phyloP scores from a whole-genome alignment of 1,140 invertebrate species.

The Chrysopa pallens region DNA sequence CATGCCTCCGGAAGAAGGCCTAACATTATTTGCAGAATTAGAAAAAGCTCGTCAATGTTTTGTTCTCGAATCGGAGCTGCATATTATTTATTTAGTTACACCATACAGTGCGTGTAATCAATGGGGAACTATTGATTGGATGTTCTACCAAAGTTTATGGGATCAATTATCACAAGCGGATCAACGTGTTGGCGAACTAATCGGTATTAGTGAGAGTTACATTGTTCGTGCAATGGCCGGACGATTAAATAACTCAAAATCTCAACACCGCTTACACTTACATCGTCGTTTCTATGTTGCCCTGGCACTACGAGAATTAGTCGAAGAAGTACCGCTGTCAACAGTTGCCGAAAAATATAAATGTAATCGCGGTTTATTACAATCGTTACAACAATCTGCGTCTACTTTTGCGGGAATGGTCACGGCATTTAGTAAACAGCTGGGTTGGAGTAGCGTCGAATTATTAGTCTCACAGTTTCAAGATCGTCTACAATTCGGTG shows the following conservation, averaged over 20 bases:
- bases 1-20: constrained; percentile 78
- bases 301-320: constrained; percentile 78
- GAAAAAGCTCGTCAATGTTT: constrained; percentile 77
- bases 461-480: constrained; percentile 84
- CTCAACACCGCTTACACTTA: constrained; percentile 17
- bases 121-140: constrained; percentile 73
- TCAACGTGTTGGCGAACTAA: constrained; percentile 72
- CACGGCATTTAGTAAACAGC: constrained; percentile 37
- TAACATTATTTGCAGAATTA: constrained; percentile 77
- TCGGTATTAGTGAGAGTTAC: constrained; percentile 82
- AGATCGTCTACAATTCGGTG: constrained; percentile 83
- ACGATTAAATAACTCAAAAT: constrained; percentile 10
- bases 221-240: constrained; percentile 63
- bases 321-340: constrained; percentile 73
- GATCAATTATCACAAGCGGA: constrained; percentile 59
- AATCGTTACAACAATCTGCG: constrained; percentile 86
- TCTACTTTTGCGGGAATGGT: constrained; percentile 81
- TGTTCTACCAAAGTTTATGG: constrained; percentile 70
- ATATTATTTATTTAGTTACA: constrained; percentile 86
- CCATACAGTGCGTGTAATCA: constrained; percentile 66
- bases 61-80: constrained; percentile 86
- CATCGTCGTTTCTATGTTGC: constrained; percentile 77
- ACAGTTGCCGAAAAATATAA: constrained; percentile 67
- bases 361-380: constrained; percentile 72
- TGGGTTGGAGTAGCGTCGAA: constrained; percentile 88